Percentiles rank a stretch among this genome's conserved stretches.
Evolutionary conservation across 2,888 invertebrate species (phyloP).

Genomic region (Apodemia hepburni): DNA sequence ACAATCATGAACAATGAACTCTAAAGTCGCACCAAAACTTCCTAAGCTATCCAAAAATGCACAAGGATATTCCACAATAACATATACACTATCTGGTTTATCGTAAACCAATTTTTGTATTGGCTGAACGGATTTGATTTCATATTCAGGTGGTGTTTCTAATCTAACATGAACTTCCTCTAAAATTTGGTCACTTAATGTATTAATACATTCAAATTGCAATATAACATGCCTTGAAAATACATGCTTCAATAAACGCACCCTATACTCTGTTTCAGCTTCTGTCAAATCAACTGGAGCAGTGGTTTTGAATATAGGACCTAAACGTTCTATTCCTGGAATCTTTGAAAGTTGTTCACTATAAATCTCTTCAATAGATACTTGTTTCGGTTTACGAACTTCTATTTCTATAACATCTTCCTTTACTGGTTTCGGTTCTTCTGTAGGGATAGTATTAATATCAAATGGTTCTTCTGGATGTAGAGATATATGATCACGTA

Average conservation of each 20-base stretch:
- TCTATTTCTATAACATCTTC: conserved; percentile 84
- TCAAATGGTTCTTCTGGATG: conserved; percentile 90
- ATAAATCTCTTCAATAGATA: conserved; percentile 93
- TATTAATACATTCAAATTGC: conserved; percentile 98
- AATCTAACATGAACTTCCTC: conserved; percentile 95
- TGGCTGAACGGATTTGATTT: conserved; percentile 84
- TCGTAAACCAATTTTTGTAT: conserved; percentile 91
- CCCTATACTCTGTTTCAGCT: conserved; percentile 97
- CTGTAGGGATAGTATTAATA: conserved; percentile 90
- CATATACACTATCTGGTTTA: conserved; percentile 91
- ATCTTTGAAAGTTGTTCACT: conserved; percentile 89
- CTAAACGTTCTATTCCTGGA: conserved; percentile 92
- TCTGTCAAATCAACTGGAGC: conserved; percentile 95
- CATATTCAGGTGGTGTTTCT: conserved; percentile 91
- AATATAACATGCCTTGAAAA: conserved; percentile 92
- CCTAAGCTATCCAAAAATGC: conserved; percentile 84
- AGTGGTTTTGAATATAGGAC: conserved; percentile 94
- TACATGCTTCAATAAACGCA: conserved; percentile 95
- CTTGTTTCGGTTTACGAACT: conserved; percentile 91
- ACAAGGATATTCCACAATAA: conserved; percentile 84
- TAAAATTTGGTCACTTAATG: conserved; percentile 95
- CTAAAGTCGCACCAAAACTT: conserved; percentile 93
- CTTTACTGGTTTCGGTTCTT: conserved; percentile 91
- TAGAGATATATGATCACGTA: conserved; percentile 89
- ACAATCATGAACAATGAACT: conserved; percentile 97